phyloP scores from a whole-genome alignment of 1,140 invertebrate genomes.

The Bilobella aurantiaca region DNA sequence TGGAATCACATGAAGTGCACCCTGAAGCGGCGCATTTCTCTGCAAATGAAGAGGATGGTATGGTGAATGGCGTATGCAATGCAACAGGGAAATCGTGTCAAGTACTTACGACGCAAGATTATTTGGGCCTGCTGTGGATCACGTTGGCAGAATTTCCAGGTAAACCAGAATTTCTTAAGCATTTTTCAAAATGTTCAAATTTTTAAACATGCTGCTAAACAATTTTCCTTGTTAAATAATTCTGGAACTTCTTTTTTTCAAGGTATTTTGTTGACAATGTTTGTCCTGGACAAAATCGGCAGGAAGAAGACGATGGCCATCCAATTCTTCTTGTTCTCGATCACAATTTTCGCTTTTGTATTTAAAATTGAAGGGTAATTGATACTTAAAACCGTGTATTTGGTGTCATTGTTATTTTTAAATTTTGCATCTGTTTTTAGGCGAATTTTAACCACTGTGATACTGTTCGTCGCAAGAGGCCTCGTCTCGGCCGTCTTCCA shows the following conservation, averaged over 20 bases:
- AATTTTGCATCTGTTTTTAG: constrained; percentile 42
- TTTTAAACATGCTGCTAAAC: too few relatives aligned
- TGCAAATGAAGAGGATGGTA: background rate
- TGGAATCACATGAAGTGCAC: too few relatives aligned
- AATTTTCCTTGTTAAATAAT: too few relatives aligned
- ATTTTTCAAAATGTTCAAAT: too few relatives aligned
- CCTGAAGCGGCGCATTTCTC: too few relatives aligned
- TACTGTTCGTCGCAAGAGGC: constrained; percentile 78
- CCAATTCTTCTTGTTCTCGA: constrained; percentile 78
- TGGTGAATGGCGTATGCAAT: constrained; percentile 29
- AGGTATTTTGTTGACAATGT: constrained; percentile 86
- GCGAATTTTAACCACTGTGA: constrained; percentile 65
- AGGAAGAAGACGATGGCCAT: constrained; percentile 86
- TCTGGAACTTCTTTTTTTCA: constrained; percentile 13
- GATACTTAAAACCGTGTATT: too few relatives aligned
- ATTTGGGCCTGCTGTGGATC: constrained; percentile 87
- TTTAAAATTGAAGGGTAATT: constrained; percentile 65
- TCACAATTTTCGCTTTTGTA: constrained; percentile 68
- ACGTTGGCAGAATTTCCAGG: constrained; percentile 91
- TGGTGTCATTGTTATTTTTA: background rate
- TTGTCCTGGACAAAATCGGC: constrained; percentile 80
- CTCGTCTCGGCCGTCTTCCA: constrained; percentile 89
- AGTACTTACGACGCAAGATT: constrained; percentile 67
- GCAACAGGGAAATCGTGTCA: constrained; percentile 38
- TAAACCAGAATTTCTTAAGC: constrained; percentile 35